Evolutionary conservation across 2,888 invertebrate genomes (phyloP).

Genomic region (Callosobruchus maculatus): DNA sequence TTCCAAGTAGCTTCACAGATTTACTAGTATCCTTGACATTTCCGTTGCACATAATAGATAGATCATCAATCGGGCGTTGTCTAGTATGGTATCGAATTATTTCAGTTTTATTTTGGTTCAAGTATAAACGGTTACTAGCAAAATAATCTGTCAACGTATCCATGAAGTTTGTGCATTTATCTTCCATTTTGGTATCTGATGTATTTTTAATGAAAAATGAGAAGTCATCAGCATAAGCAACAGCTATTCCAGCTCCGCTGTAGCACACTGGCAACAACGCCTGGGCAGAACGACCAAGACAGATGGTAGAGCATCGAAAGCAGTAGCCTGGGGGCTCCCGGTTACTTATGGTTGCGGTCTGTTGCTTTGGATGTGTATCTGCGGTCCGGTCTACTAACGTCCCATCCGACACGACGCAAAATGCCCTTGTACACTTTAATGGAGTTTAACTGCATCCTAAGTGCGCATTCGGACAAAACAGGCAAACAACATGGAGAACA

Average conservation of each 20-base stretch:
- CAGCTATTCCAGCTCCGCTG: background rate
- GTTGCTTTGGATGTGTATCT: background rate
- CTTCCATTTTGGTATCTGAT: too few relatives aligned
- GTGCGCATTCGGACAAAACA: background rate
- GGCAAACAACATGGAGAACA: background rate
- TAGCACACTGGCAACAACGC: background rate
- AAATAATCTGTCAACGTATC: too few relatives aligned
- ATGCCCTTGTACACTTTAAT: background rate
- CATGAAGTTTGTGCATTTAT: too few relatives aligned
- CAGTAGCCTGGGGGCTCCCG: background rate
- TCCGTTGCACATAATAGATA: too few relatives aligned
- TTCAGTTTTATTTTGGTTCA: too few relatives aligned
- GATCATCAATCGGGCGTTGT: too few relatives aligned
- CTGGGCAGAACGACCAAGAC: background rate
- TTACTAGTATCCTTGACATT: too few relatives aligned
- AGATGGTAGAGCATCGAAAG: background rate
- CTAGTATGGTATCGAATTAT: too few relatives aligned
- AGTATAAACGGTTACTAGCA: too few relatives aligned
- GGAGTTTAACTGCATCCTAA: background rate
- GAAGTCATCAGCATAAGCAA: too few relatives aligned
- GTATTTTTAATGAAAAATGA: too few relatives aligned
- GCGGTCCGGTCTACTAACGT: background rate
- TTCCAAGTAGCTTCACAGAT: too few relatives aligned
- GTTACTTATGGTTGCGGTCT: background rate
- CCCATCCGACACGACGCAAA: background rate